Evolutionary conservation across 2,888 invertebrate genomes (phyloP), one percentile per base, ranked within the genome.

Genomic region (Brachynemurus nebulosus): DNA sequence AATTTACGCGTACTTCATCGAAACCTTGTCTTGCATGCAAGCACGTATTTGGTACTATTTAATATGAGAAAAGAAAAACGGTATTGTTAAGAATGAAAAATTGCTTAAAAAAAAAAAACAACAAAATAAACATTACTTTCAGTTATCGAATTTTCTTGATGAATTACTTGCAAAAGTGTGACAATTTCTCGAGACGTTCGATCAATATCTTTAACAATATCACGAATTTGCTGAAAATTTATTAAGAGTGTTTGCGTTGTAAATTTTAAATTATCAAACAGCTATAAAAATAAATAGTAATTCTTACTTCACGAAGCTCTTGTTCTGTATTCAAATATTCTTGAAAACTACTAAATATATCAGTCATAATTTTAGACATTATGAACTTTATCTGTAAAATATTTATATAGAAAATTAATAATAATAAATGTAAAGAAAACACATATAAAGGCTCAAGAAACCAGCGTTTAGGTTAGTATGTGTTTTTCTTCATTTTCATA

Each of bases 111-210:
- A 23, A 25, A 38, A 34, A 14, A 30, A 23, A 42, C 21, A 18
- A 9, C 17, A 18, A 37, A 37, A 35, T 40, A n/a, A n/a, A n/a
- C n/a, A 20, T 17, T 37, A 37, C 37, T 37, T 37, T 25, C 18
- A 36, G 35, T 52, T 74, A 76, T 69, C 50, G 74, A 74, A 51
- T 66, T 65, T 42, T 69, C 68, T 53, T 82, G 80, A 57, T 93
- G 92, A 50, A 92, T 86, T 17, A 80, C 72, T 68, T 91, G 90
- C 21, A 92, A 65, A 16, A 75, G 66, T 18, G 85, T 85, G n/a
- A 79, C 69, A 20, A 86, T 80, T 62, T 88, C 85, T 44, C 90
- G 71, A 0, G 81, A 75, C 48, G 73, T 68, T 54, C 84, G 83
- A 54, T 91, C 90, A 37, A 90, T 72, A 54, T 86, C 82, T 57